Conservation (phyloP, 2,113 vertebrate species). For the Aspiorhynchus laticeps region DNA sequence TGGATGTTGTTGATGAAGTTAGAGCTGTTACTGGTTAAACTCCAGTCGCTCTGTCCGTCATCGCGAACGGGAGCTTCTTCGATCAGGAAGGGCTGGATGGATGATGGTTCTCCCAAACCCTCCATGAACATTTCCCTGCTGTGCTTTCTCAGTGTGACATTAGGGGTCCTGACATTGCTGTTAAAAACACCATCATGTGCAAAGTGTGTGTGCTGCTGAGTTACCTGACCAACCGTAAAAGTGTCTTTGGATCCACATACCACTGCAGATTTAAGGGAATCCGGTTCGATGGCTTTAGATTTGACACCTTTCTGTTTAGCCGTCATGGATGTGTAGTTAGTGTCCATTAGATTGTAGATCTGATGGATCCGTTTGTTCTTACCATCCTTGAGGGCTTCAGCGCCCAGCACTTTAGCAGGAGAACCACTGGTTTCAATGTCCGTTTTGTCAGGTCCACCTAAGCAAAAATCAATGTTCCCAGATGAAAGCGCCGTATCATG, state of each 20-base stretch:
- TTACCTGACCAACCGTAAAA: not conserved
- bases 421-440: constrained; percentile 34
- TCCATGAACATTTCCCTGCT: constrained; percentile 61
- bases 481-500: not conserved
- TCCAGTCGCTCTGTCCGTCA: constrained; percentile 71
- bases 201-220: constrained; percentile 45
- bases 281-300: constrained; percentile 36
- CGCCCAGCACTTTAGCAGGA: constrained; percentile 27
- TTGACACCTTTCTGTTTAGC: constrained; percentile 40
- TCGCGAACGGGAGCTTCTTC: constrained; percentile 81
- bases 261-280: constrained; percentile 35
- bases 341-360: constrained; percentile 29
- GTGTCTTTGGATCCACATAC: constrained; percentile 23
- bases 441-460: constrained; percentile 45
- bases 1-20: constrained; percentile 48
- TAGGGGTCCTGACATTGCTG: not conserved
- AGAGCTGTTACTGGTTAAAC: constrained; percentile 58
- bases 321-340: constrained; percentile 25
- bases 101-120: constrained; percentile 50
- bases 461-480: not conserved
- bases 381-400: constrained; percentile 50
- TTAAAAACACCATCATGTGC: not conserved
- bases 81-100: constrained; percentile 51
- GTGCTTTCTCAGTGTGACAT: constrained; percentile 59
- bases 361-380: constrained; percentile 45